Base-by-base conservation (phyloP, 2,797 vertebrate species). In the Orientallactaga sibirica region DNA sequence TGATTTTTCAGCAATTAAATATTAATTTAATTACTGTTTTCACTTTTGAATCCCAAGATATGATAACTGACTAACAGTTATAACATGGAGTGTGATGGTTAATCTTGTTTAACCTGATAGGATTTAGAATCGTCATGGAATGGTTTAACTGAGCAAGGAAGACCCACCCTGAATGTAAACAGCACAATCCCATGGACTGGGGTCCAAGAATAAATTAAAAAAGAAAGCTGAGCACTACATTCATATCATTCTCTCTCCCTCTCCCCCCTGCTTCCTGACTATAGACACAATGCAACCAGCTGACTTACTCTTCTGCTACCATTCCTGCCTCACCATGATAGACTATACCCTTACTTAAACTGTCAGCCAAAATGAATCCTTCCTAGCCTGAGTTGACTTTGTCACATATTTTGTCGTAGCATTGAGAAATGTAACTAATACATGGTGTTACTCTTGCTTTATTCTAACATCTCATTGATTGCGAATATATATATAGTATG, bases 1-100 rank as follows among this genome's bases (percentile, higher is more conserved):
- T 88, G 70, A 78, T 88, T 95, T 41, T 33, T 27, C 90, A 94
- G 58, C 64, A 83, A 92, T 93, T 94, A 82, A 74, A 93, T 86
- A 77, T 73, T 64, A 71, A 77, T 25, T 68, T 48, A 48, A 48
- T 92, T 41, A 52, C 85, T 94, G 19, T 90, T 95, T 94, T 96
- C 68, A 48, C 81, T 91, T 88, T 55, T 84, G 77, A 93, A 88
- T 80, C 41, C 20, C 41, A 87, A 61, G 19, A 71, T 19, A 43
- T 29, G 68, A 74, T 76, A 89, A 58, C 20, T 58, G 43, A 48
- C 29, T 48, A 89, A 83, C 58, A 91, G 61, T 90, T 43, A 52
- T 48, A 80, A 74, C 18, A 19, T 29, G 5, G 33, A 74, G 24
- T 41, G 33, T 41, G 70, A 29, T 29, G 33, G 61, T 41, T 73